Evolutionary conservation across 2,797 vertebrate genomes (phyloP).

Genomic region (Pangasius larnaudii): DNA sequence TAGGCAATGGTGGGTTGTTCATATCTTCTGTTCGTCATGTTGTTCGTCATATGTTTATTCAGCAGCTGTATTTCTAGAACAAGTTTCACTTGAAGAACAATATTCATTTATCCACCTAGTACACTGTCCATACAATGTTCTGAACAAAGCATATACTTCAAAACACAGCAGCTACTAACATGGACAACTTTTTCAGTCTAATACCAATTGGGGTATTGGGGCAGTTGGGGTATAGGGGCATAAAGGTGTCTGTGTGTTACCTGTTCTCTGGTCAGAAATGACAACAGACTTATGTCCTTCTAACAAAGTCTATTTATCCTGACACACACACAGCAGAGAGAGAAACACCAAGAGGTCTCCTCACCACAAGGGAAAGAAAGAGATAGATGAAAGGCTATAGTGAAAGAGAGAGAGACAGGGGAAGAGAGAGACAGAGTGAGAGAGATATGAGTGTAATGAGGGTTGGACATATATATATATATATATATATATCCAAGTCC

Average conservation of each 20-base stretch:
- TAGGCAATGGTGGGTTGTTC: too few relatives aligned
- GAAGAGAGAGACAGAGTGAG: neutral
- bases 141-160: neutral
- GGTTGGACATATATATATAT: neutral
- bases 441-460: neutral
- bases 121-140: neutral
- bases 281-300: constrained; percentile 42
- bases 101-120: too few relatives aligned
- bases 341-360: neutral
- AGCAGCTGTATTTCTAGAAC: too few relatives aligned
- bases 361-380: neutral
- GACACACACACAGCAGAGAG: constrained; percentile 46
- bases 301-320: constrained; percentile 62
- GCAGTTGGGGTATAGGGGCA: neutral
- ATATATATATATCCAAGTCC: too few relatives aligned
- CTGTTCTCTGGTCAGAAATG: neutral
- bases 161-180: constrained; percentile 4
- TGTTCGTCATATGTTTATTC: too few relatives aligned
- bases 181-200: neutral
- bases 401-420: neutral
- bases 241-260: neutral
- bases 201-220: neutral
- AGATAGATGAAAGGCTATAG: neutral
- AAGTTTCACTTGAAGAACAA: too few relatives aligned
- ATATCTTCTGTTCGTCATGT: too few relatives aligned